Evolutionary conservation across 2,113 vertebrate genomes (phyloP).

Genomic region (Ondatra zibethicus): DNA sequence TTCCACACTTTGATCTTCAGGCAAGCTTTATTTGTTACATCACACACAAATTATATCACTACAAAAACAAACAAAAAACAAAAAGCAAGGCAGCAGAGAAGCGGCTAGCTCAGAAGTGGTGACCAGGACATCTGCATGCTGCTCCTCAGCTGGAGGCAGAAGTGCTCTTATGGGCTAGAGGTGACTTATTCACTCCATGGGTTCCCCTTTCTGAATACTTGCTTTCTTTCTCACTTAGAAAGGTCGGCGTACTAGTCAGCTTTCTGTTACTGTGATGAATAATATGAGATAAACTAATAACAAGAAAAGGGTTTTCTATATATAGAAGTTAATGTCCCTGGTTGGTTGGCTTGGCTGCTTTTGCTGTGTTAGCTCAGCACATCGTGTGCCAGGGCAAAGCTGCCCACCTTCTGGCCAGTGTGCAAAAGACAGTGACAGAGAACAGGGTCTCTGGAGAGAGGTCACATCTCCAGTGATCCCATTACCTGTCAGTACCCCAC

Average conservation of each 20-base stretch:
- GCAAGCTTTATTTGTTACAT: no score
- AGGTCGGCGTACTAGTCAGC: neutral
- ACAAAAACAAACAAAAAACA: no score
- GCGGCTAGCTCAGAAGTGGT: neutral
- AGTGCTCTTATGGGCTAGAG: rapidly evolving
- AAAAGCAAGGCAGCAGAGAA: neutral
- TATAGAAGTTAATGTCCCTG: neutral
- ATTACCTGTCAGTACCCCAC: neutral
- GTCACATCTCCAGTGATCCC: neutral
- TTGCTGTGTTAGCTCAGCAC: neutral
- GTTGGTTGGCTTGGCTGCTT: neutral
- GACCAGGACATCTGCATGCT: neutral
- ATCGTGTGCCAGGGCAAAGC: neutral
- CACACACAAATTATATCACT: no score
- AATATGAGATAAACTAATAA: neutral
- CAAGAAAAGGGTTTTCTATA: neutral
- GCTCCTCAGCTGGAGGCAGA: neutral
- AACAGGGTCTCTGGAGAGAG: neutral
- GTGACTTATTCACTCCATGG: neutral
- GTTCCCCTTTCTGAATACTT: neutral
- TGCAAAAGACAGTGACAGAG: neutral
- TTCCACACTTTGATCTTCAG: no score
- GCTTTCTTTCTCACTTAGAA: neutral
- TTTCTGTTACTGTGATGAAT: neutral
- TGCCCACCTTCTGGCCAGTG: neutral